Conservation (phyloP, 2,888 invertebrate genomes). For the Silvanus unidentatus region DNA sequence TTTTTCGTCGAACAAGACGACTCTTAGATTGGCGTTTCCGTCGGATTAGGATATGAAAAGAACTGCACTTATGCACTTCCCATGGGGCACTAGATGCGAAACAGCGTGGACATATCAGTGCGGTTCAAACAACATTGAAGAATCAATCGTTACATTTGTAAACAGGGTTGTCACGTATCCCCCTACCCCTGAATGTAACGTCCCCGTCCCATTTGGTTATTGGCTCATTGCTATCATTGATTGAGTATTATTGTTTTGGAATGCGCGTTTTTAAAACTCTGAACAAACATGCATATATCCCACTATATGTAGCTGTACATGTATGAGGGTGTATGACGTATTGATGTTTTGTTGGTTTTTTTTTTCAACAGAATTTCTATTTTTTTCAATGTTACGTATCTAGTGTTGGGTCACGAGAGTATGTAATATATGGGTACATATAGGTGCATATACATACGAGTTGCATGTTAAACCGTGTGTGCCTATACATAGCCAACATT, state of each 20-base stretch:
- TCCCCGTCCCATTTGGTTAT: conserved; percentile 48
- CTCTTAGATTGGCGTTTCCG: background rate
- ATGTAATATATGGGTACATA: background rate
- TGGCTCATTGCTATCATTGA: conserved; percentile 50
- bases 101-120: conserved; percentile 42
- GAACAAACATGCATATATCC: conserved; percentile 40
- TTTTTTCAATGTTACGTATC: background rate
- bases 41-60: background rate
- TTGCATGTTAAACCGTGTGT: conserved; percentile 7
- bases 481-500: no score
- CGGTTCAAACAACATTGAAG: conserved; percentile 48
- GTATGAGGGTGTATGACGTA: conserved; percentile 31
- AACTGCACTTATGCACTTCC: conserved; percentile 30
- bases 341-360: conserved; percentile 28
- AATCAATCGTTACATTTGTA: conserved; percentile 51
- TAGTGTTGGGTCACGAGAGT: background rate
- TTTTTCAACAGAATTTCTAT: background rate
- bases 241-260: conserved; percentile 50
- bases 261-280: conserved; percentile 50
- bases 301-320: conserved; percentile 19
- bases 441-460: background rate
- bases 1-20: background rate
- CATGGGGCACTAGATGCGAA: conserved; percentile 35
- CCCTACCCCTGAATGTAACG: conserved; percentile 39
- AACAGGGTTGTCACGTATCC: conserved; percentile 49